A percentile compares a stretch with the other conserved stretches of the same genome.
These are phyloP conservation scores for Amazona guildingii DNA, from an alignment of 2,113 vertebrate species.

Conservation along the genomic window DNA sequence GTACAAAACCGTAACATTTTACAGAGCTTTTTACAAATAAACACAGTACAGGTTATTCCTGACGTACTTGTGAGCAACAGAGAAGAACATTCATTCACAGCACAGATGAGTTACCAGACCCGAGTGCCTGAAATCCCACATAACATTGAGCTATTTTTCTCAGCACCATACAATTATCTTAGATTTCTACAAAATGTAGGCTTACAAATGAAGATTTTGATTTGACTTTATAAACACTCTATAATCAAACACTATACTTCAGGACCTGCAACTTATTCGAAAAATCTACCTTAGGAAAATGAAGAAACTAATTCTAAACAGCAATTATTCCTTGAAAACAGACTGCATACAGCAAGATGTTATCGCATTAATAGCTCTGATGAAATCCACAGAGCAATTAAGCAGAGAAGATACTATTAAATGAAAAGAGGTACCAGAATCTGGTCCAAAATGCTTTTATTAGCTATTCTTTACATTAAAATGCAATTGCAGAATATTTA, in stretches of 20 bases:
- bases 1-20: background rate
- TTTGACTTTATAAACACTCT: background rate
- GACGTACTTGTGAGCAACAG: background rate
- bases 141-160: background rate
- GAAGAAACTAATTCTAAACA: background rate
- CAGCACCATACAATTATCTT: background rate
- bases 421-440: background rate
- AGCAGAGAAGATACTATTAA: background rate
- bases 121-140: background rate
- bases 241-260: background rate
- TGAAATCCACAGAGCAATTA: background rate
- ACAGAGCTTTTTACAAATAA: background rate
- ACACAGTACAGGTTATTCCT: background rate
- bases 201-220: background rate
- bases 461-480: background rate
- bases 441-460: background rate
- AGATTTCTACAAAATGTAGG: background rate
- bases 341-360: background rate
- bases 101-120: background rate
- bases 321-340: background rate
- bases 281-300: background rate
- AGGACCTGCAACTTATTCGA: background rate
- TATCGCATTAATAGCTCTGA: background rate
- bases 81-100: background rate
- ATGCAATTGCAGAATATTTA: background rate